Base-by-base conservation (phyloP, 2,113 vertebrate genomes). In the Chaetura pelagica region DNA sequence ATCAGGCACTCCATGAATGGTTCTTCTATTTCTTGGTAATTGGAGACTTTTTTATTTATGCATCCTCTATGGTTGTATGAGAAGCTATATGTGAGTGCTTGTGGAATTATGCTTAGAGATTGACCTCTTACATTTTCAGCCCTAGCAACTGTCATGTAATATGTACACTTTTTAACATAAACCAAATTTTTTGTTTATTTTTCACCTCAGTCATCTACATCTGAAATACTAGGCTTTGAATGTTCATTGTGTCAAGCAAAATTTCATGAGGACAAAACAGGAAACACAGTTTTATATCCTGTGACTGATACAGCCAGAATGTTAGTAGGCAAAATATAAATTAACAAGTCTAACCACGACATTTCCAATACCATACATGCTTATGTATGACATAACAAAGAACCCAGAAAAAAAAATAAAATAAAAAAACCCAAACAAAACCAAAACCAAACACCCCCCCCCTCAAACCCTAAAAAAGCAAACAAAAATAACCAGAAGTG, bases 11-110 rank as follows among this genome's bases (percentile, higher is more conserved):
- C 71, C 80, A 18, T 97, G 92, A 98, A 97, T 87, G 75, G 58
- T 18, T 88, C 84, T 82, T 84, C 97, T 97, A 97, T 97, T 96
- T 91, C 62, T 88, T 72, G 13, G 95, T 93, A 97, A 97, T 97
- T 90, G 88, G 95, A 98, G 95, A 96, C 51, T 77, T 87, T 88
- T 96, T 91, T 95, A 80, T 87, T 92, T 84, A 89, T 72, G 52
- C 52, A 34, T 90, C 88, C 51, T 72, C 84, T 87, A n/a, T 75
- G 84, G 77, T 63, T 90, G 38, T 87, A 49, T 94, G 83, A 44
- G 57, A 92, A 89, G 55, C 15, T 76, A 42, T 83, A 79, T 29
- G 12, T 78, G 87, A 85, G 71, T 87, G 83, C 27, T 23, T 80
- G n/a, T 78, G 61, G 73, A 93, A 81, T 89, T 78, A 92, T 23